Base-by-base conservation (phyloP, 2,888 invertebrate species). In the Anorthoa munda region DNA sequence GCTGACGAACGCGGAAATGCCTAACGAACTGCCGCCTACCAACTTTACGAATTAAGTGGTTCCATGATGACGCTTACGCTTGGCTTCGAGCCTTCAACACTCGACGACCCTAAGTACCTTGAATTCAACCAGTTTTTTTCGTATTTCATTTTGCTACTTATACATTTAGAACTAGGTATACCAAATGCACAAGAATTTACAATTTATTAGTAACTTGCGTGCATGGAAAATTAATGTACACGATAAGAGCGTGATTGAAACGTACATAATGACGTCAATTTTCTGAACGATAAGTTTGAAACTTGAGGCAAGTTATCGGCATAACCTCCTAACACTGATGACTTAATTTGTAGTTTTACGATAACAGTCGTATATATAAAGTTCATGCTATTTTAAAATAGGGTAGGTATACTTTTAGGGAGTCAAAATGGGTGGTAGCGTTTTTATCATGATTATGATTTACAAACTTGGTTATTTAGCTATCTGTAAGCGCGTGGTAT, bases 1-100 rank as follows among this genome's bases (percentile, higher is more conserved):
- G 92, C 92, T 93, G 92, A 93, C 93, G 92, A 91, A 93, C 92
- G 91, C 93, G 93, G 93, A 93, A 93, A 91, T 89, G 89, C 86
- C 92, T 90, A 93, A 92, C 89, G 89, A 91, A 93, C 93, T 91
- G 92, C 94, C 94, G 94, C 94, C 95, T 94, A 94, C 94, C 87
- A 93, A 91, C 90, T 91, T 92, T 88, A 93, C 90, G 92, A 93
- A 93, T 92, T 91, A 91, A 90, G 90, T 91, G 90, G 90, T 87
- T 86, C 86, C 87, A 87, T 59, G 83, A 81, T 79, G 84, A 85
- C 85, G 83, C 79, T 83, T 81, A 82, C 83, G 75, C 79, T 61
- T 76, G 82, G 82, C 82, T 89, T 86, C 84, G 81, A 72, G 73
- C 82, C 73, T 82, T 72, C 66, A 79, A 73, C 70, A 68, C 61